Conservation (phyloP, 2,113 vertebrate genomes). For the crab-eating macaque (Macaca fascicularis) region T2T-MFA8v1.1 NC_088379.1:140614501-140615000, state of each 20-base stretch:
- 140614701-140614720: neutral
- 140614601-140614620: neutral
- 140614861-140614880: neutral
- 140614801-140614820: neutral
- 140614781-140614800: neutral
- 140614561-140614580: neutral
- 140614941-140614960: slow-evolving; percentile 36
- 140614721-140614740: neutral
- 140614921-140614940: neutral
- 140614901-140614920: slow-evolving; percentile 33
- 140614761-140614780: neutral
- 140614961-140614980: slow-evolving; percentile 50
- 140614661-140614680: neutral
- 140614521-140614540: neutral
- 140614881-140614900: neutral
- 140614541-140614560: neutral
- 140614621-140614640: neutral
- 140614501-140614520: neutral
- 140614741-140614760: neutral
- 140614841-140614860: neutral
- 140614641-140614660: neutral
- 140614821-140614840: neutral
- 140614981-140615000: slow-evolving; percentile 19
- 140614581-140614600: neutral
- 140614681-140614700: neutral